phyloP scores from a whole-genome alignment of 2,797 vertebrate species.

The Protonibea diacanthus region DNA sequence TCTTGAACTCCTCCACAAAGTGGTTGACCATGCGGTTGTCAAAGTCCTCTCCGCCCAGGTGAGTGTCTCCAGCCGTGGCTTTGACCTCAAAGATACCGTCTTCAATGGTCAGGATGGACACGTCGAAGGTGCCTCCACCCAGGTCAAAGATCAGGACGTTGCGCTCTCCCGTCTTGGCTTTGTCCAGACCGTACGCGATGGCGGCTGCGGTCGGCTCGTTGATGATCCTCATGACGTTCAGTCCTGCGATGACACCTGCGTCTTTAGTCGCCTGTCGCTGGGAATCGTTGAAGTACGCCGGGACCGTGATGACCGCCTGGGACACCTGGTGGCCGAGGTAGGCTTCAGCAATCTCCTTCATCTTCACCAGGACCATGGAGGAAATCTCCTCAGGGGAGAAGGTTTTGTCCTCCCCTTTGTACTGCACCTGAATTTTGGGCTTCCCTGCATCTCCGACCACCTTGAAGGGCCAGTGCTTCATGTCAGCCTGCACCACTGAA shows the following conservation, averaged over 20 bases:
- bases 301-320: constrained; percentile 70
- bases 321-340: constrained; percentile 72
- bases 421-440: constrained; percentile 69
- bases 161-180: constrained; percentile 44
- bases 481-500: constrained; percentile 68
- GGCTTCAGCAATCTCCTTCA: constrained; percentile 75
- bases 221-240: constrained; percentile 73
- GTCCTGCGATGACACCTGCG: constrained; percentile 62
- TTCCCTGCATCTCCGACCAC: constrained; percentile 67
- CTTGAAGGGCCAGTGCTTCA: constrained; percentile 79
- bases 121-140: constrained; percentile 72
- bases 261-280: constrained; percentile 71
- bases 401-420: constrained; percentile 70
- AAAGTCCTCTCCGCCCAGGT: constrained; percentile 75
- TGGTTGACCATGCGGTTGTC: constrained; percentile 71
- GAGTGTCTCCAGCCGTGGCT: constrained; percentile 74
- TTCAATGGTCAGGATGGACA: constrained; percentile 71
- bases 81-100: constrained; percentile 74
- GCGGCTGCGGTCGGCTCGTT: constrained; percentile 76
- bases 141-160: constrained; percentile 74
- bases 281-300: constrained; percentile 72
- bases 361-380: constrained; percentile 75
- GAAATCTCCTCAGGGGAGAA: constrained; percentile 76
- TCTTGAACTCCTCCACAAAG: constrained; percentile 73
- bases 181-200: constrained; percentile 71